These are phyloP conservation scores for Antechinus flavipes DNA, from an alignment of 2,113 vertebrate species.

Conservation along the genomic window DNA sequence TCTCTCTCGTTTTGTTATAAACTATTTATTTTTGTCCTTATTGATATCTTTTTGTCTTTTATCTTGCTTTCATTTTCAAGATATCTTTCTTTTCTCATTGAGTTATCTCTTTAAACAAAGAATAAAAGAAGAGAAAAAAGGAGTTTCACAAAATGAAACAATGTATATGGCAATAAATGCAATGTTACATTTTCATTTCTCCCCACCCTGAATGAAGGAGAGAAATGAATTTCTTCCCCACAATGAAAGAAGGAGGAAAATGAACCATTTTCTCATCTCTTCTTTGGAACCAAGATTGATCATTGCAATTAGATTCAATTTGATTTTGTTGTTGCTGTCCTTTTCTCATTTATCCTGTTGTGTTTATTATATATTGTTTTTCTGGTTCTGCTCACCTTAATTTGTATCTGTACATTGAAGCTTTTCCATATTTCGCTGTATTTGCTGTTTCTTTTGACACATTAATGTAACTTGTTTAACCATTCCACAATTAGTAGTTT, in stretches of 20 bases:
- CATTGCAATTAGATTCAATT: neutral
- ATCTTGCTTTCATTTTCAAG: neutral
- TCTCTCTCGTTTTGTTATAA: neutral
- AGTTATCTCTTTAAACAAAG: neutral
- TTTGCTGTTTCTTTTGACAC: neutral
- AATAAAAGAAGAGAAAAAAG: neutral
- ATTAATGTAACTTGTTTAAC: neutral
- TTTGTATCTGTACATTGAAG: neutral
- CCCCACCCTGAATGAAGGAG: neutral
- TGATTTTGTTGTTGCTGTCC: neutral
- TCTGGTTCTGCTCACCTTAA: neutral
- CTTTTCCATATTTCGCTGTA: neutral
- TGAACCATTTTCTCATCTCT: neutral
- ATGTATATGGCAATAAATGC: neutral
- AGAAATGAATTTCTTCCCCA: neutral
- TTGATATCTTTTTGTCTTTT: neutral
- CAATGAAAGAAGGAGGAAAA: no score
- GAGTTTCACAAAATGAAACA: neutral
- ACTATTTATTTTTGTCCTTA: neutral
- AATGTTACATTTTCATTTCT: neutral
- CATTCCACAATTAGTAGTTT: neutral
- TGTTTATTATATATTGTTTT: neutral
- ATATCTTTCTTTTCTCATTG: neutral
- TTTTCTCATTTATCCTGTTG: neutral
- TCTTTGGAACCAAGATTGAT: neutral